Evolutionary conservation across 2,888 invertebrate genomes (phyloP), one percentile per base, ranked within the genome.

Genomic region (Linnaemya vulpina): DNA sequence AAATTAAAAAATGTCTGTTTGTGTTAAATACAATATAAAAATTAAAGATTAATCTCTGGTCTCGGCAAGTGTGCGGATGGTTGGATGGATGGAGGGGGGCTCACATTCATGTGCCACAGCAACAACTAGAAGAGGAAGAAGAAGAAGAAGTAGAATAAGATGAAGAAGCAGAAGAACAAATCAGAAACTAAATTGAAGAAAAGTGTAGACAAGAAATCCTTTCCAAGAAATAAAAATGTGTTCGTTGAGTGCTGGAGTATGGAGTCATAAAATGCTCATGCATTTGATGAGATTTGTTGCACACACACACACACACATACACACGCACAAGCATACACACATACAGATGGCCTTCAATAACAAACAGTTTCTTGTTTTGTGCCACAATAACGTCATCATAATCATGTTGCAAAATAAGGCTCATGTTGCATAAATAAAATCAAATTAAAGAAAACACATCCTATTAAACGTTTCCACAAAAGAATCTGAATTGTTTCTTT

Each of bases 371-470:
- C 49, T 22, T n/a, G 65, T 49, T 9, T 55, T 51, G n/a, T 22
- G 65, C 71, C 13, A 51, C 30, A 60, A 46, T 51, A 75, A 25
- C 35, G 22, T 49, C 62, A 75, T 65, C 51, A 55, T 65, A 55
- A 58, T 71, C 51, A 71, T 71, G 76, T 84, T 81, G 80, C 80
- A 81, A 81, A 84, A 80, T 77, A 80, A 81, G 84, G 84, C 84
- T 84, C 80, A 80, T 68, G 73, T 84, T 84, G 84, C 84, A 84
- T 49, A 76, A 80, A 35, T 25, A 35, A 68, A 73, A 53, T 67
- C 25, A 70, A 70, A 78, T 53, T 49, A 51, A 63, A 68, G 15
- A 15, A 51, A 63, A 46, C 58, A 55, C 55, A 63, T 75, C 74
- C 83, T 75, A 51, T 43, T 20, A 55, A 68, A 70, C 63, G 25